Percentiles rank a stretch among this genome's conserved stretches.
Conservation (phyloP, 2,888 invertebrate genomes). For the Stenurella melanura region DNA sequence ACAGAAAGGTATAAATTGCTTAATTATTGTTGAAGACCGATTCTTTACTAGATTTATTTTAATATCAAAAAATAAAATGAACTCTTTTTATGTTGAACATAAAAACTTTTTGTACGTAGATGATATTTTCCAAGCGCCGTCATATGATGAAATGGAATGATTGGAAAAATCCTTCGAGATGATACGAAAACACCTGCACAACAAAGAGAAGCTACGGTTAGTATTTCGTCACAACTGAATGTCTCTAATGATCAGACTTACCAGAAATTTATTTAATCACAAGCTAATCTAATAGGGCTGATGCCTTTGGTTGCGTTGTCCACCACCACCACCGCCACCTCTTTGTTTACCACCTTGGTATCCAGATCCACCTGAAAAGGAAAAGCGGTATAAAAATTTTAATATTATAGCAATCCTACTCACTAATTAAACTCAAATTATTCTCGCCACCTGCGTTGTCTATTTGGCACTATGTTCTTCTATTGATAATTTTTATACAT, state of each 20-base stretch:
- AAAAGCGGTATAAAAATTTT: conserved; percentile 69
- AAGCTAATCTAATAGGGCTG: conserved; percentile 79
- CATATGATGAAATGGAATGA: conserved; percentile 58
- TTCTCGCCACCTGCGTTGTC: conserved; percentile 65
- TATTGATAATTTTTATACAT: conserved; percentile 48
- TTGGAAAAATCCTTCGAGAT: conserved; percentile 56
- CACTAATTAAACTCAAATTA: conserved; percentile 65
- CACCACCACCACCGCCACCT: conserved; percentile 76
- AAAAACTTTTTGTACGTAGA: conserved; percentile 54
- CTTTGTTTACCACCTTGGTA: conserved; percentile 91
- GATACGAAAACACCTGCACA: conserved; percentile 55
- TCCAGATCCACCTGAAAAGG: conserved; percentile 67
- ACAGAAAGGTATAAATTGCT: conserved; percentile 59
- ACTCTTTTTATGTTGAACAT: conserved; percentile 55
- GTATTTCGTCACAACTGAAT: neutral
- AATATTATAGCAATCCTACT: conserved; percentile 66
- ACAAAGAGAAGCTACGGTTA: conserved; percentile 18
- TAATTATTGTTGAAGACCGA: conserved; percentile 47
- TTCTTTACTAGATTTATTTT: conserved; percentile 45
- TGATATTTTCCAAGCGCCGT: conserved; percentile 56
- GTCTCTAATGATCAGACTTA: conserved; percentile 31
- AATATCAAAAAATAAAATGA: conserved; percentile 60
- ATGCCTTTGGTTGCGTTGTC: conserved; percentile 87
- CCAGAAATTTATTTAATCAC: conserved; percentile 54
- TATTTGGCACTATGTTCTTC: conserved; percentile 56